Evolutionary conservation across 2,113 vertebrate genomes (phyloP), one percentile per base, ranked within the genome.

Genomic region (Tupaia tana): DNA sequence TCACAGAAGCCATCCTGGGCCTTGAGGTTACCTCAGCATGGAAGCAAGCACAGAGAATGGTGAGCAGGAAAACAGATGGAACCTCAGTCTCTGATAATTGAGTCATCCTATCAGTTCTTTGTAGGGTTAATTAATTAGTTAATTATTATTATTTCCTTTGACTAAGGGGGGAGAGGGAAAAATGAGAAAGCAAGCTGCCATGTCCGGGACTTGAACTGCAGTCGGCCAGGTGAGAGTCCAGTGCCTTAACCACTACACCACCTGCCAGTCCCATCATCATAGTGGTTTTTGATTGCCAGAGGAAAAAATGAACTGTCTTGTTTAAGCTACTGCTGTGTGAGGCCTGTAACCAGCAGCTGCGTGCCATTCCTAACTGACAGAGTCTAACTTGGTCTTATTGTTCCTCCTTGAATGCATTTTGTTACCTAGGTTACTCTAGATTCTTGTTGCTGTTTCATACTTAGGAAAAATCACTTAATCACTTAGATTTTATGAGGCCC

Each of bases 391-490:
- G 63, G 86, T 69, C 29, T n/a, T 61, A 8, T 54, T 95, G 6
- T 61, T 63, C 73, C 27, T 58, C 29, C 71, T 75, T 0, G 31
- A 56, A 86, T 66, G 59, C 13, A 16, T 74, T 90, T 85, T 71
- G 63, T 63, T 77, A 27, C 43, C 58, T 70, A 88, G 12, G 58
- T 14, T 83, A 61, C 27, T 22, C 14, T 89, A 80, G 59, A 63
- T 82, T 89, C 29, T 79, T 92, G 16, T 83, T 70, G 12, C 70
- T 95, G n/a, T 69, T 94, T 95, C 90, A 11, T 80, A 10, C 79
- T 81, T 94, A 91, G 43, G 43, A 43, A 43, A 43, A 43, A 43
- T 43, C 43, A 10, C 73, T 81, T 94, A 91, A 96, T 84, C 24
- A 69, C 18, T 86, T 90, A 34, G 13, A 27, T 85, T 94, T 80